phyloP scores from a whole-genome alignment of 2,888 invertebrate species.

The Plagodis dolabraria region DNA sequence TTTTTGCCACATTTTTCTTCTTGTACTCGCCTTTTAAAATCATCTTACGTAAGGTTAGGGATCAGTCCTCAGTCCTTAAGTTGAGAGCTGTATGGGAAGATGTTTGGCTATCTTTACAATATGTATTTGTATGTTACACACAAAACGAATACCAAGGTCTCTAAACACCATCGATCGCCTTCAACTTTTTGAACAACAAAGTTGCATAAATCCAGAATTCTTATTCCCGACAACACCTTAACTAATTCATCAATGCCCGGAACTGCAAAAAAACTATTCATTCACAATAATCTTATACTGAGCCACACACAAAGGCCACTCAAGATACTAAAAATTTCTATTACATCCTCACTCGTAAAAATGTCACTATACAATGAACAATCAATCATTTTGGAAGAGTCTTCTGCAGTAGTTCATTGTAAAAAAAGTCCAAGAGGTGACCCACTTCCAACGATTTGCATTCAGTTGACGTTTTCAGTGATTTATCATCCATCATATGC shows the following conservation, averaged over 20 bases:
- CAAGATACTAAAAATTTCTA: constrained; percentile 66
- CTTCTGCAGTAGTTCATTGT: constrained; percentile 61
- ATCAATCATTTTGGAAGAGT: constrained; percentile 77
- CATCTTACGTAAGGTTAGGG: too few relatives aligned
- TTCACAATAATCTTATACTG: constrained; percentile 57
- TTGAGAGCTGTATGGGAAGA: too few relatives aligned
- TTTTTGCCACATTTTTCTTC: too few relatives aligned
- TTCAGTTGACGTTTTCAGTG: constrained; percentile 65
- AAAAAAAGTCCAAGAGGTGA: constrained; percentile 71
- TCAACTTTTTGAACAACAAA: constrained; percentile 5
- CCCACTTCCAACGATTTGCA: constrained; percentile 81
- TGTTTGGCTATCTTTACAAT: too few relatives aligned
- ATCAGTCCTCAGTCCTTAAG: too few relatives aligned
- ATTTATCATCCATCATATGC: constrained; percentile 77
- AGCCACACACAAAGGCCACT: constrained; percentile 65
- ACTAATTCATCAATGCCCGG: constrained; percentile 74
- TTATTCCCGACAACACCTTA: constrained; percentile 44
- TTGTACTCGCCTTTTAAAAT: too few relatives aligned
- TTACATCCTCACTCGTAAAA: constrained; percentile 70
- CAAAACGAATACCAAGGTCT: background rate
- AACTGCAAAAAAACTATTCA: constrained; percentile 68
- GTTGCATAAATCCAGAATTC: constrained; percentile 23
- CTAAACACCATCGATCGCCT: constrained; percentile 5
- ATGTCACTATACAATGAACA: constrained; percentile 71
- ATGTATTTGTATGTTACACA: too few relatives aligned